Percentiles rank a stretch among this genome's conserved stretches.
phyloP scores from a whole-genome alignment of 2,797 vertebrate genomes.

The Sebastes hubbsi region DNA sequence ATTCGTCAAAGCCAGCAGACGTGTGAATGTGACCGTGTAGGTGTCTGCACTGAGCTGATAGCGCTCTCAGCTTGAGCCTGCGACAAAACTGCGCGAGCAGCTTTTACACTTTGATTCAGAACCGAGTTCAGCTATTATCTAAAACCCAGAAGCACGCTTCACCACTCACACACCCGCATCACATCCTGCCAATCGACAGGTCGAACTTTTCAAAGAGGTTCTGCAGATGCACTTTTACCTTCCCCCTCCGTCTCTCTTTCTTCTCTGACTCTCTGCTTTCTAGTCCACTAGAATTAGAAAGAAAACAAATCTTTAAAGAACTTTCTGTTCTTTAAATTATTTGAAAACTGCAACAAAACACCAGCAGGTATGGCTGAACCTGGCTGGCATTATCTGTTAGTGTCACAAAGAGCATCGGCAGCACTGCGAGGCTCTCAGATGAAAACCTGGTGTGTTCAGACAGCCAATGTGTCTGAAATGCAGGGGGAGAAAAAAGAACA shows the following conservation, averaged over 20 bases:
- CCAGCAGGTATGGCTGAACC: slow-evolving; percentile 21
- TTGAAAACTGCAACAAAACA: slow-evolving; percentile 37
- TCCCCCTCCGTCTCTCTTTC: background rate
- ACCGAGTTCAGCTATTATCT: slow-evolving; percentile 51
- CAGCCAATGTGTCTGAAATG: slow-evolving; percentile 12
- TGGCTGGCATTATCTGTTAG: slow-evolving; percentile 13
- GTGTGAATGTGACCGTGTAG: slow-evolving; percentile 17
- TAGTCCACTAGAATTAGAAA: slow-evolving; percentile 14
- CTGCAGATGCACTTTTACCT: background rate
- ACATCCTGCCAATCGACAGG: slow-evolving; percentile 42
- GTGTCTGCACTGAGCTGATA: slow-evolving; percentile 63
- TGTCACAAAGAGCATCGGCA: slow-evolving; percentile 28
- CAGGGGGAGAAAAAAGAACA: background rate
- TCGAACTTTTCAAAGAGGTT: slow-evolving; percentile 36
- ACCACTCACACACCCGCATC: slow-evolving; percentile 42
- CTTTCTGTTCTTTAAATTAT: slow-evolving; percentile 25
- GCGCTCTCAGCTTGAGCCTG: slow-evolving; percentile 34
- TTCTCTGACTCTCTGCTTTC: slow-evolving; percentile 6
- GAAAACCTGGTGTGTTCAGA: slow-evolving; percentile 24
- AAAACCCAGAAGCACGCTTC: slow-evolving; percentile 37
- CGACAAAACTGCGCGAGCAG: slow-evolving; percentile 24
- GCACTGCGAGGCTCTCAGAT: slow-evolving; percentile 2
- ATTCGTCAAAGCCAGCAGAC: slow-evolving; percentile 18
- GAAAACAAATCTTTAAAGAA: slow-evolving; percentile 44
- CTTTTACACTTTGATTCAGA: slow-evolving; percentile 50